Evolutionary conservation across 2,888 invertebrate species (phyloP).

Genomic region (Eupelmus urozonus): DNA sequence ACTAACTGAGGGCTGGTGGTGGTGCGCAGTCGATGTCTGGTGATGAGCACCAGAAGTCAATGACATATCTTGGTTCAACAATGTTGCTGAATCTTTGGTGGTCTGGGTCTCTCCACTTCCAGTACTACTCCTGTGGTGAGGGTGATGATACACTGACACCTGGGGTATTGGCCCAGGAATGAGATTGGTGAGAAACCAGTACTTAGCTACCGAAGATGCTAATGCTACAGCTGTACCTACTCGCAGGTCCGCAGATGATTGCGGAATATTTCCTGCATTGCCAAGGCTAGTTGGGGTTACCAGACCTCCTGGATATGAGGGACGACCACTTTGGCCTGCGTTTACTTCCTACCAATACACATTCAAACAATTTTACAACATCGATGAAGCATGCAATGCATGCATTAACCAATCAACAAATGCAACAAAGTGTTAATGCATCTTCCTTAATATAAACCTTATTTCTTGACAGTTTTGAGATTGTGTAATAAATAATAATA

Average conservation of each 20-base stretch:
- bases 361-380: slow-evolving; percentile 76
- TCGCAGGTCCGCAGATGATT: slow-evolving; percentile 75
- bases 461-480: not conserved
- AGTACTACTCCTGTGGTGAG: slow-evolving; percentile 70
- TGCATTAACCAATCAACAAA: slow-evolving; percentile 63
- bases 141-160: slow-evolving; percentile 83
- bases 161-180: slow-evolving; percentile 88
- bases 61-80: slow-evolving; percentile 74
- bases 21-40: slow-evolving; percentile 70
- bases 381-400: slow-evolving; percentile 74
- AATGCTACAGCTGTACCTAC: slow-evolving; percentile 82
- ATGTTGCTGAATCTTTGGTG: slow-evolving; percentile 70
- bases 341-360: slow-evolving; percentile 76
- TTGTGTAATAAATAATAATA: not conserved
- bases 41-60: slow-evolving; percentile 71
- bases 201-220: slow-evolving; percentile 81
- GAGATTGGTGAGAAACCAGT: slow-evolving; percentile 90
- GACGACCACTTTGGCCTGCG: slow-evolving; percentile 75
- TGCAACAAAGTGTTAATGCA: slow-evolving; percentile 20
- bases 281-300: slow-evolving; percentile 73
- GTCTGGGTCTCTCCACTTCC: slow-evolving; percentile 77
- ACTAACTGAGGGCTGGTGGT: slow-evolving; percentile 71
- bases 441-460: no score
- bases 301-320: slow-evolving; percentile 74
- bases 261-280: slow-evolving; percentile 73